These are phyloP conservation scores for Meloidogyne floridensis DNA, from an alignment of 1,140 invertebrate genomes.

Conservation along the genomic window DNA sequence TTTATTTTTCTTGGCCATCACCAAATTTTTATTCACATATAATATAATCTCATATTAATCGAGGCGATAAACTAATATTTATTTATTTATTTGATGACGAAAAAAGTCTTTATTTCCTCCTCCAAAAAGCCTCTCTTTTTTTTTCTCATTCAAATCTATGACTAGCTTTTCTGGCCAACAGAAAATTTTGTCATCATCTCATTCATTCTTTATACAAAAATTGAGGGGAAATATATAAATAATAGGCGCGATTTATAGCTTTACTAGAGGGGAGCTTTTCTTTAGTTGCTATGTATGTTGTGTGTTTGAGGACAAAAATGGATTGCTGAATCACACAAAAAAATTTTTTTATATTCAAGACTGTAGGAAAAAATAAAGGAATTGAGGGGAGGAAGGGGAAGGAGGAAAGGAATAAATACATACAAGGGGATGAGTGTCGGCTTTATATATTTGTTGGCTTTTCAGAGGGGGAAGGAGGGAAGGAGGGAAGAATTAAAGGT, in stretches of 20 bases:
- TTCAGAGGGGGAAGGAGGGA: background rate
- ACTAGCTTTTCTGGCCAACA: background rate
- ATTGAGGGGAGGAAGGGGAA: background rate
- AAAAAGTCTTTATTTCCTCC: too few relatives aligned
- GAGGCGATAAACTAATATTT: too few relatives aligned
- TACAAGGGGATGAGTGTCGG: too few relatives aligned
- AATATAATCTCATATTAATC: too few relatives aligned
- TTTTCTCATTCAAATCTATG: background rate
- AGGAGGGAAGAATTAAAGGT: too few relatives aligned
- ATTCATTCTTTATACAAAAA: background rate
- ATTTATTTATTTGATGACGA: too few relatives aligned
- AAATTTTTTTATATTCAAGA: background rate
- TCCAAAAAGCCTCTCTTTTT: too few relatives aligned
- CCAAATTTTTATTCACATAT: too few relatives aligned
- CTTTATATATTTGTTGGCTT: too few relatives aligned
- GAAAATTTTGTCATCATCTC: background rate
- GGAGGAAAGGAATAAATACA: background rate
- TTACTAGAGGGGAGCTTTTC: background rate
- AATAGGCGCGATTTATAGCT: conserved; percentile 6
- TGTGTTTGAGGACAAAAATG: conserved; percentile 1
- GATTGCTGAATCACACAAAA: background rate
- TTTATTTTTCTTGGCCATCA: too few relatives aligned
- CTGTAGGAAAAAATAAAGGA: background rate
- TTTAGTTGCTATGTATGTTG: too few relatives aligned
- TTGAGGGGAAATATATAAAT: background rate